These are phyloP conservation scores for Geotria australis DNA, from an alignment of 2,797 vertebrate species.

Conservation along the genomic window DNA sequence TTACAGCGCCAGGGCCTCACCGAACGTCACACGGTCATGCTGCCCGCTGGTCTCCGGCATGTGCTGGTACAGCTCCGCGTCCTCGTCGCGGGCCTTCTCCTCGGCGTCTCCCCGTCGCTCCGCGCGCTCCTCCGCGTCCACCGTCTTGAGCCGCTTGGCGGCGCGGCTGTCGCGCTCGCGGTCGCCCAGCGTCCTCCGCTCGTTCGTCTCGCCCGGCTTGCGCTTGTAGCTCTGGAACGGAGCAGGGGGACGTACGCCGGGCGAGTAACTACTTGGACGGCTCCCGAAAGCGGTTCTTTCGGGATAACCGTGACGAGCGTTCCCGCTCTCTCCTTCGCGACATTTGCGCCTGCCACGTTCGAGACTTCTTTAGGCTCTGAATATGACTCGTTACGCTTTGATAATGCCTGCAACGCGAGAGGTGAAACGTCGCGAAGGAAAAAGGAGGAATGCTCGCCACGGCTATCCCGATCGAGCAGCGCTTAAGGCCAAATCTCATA, in stretches of 20 bases:
- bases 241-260: not conserved
- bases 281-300: no score
- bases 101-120: constrained; percentile 8
- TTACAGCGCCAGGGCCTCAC: constrained; percentile 20
- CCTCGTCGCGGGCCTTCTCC: constrained; percentile 10
- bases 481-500: no score
- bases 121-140: constrained; percentile 15
- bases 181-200: constrained; percentile 45
- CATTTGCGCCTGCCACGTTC: no score
- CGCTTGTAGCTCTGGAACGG: constrained; percentile 48
- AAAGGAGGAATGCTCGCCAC: no score
- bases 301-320: no score
- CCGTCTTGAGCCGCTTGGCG: constrained; percentile 47
- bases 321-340: no score
- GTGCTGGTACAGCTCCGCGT: constrained; percentile 60
- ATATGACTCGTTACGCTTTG: no score
- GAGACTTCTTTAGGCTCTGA: no score
- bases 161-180: constrained; percentile 28
- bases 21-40: constrained; percentile 62
- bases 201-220: constrained; percentile 58
- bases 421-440: no score
- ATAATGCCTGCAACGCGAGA: no score
- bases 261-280: no score
- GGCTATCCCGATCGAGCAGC: no score
- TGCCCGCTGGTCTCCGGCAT: constrained; percentile 22